Evolutionary conservation across 2,888 invertebrate species (phyloP), one percentile per base, ranked within the genome.

Genomic region (Drosophila phalerata): DNA sequence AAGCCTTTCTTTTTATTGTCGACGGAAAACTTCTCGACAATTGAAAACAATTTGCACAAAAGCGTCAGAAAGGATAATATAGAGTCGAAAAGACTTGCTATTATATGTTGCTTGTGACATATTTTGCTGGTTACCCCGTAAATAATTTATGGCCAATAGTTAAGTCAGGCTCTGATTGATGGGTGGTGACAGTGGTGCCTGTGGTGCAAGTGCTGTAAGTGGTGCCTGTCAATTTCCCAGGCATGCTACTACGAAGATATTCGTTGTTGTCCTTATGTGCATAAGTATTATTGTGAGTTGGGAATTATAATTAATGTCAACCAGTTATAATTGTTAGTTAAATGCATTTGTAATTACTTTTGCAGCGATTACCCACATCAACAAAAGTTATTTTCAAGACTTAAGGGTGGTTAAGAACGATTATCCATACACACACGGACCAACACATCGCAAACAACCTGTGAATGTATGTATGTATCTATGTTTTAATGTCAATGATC

Each of bases 11-110:
- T 19, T 8, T 30, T 28, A 48, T 58, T 28, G 71, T 47, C 60
- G 43, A 30, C 43, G 28, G 60, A 22, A 40, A 34, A 32, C 19
- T 49, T 13, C 32, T 19, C 49, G 60, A 49, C 63, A 43, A 69
- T 70, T 66, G 64, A 69, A 63, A 77, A 65, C 69, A 71, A 77
- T 81, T 77, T 67, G 47, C 74, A 67, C 64, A 67, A 62, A 38
- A 40, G 56, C 43, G 48, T n/a, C 57, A 28, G 25, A 19, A 38
- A n/a, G 45, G 47, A 30, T 22, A 57, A 38, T 9, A 43, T n/a
- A 15, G 48, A 15, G 15, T 28, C 10, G 34, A 53, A 58, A 37
- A 32, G 42, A 56, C 22, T 38, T 48, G 38, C 42, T 8, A 17
- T 48, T 56, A 32, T 22, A n/a, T 51, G 30, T 38, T 25, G 15